Base-by-base conservation (phyloP, 2,113 vertebrate species). In the Myotis brandtii region DNA sequence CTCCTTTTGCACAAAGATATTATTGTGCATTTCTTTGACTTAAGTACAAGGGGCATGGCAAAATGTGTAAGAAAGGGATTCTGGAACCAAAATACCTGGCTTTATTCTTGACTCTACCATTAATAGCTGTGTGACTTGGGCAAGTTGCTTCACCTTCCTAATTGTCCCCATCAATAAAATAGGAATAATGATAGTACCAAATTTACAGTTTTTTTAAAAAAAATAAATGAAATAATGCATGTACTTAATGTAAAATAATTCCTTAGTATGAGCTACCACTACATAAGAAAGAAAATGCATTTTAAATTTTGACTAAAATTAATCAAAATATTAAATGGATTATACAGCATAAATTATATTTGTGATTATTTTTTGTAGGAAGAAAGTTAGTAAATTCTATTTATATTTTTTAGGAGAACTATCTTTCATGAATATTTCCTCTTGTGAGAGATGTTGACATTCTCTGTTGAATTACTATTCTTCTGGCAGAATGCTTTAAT, bases 391-490 rank as follows among this genome's bases (percentile, higher is more conserved):
- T 91, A 79, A 97, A 95, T 96, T 93, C 34, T 88, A 72, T 52
- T 95, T 96, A 32, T 43, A 48, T 96, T 96, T 27, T 93, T 20
- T 52, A 25, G 9, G 40, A 83, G 62, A 83, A 37, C 54, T 95
- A 88, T 86, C 27, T 90, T 96, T 77, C 34, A 66, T 72, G 59
- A 87, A 66, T 90, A 84, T 48, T 14, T 62, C 40, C 0, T 27
- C 70, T 84, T 83, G 56, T 86, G 72, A 88, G 43, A 86, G 54
- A 69, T 91, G 92, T 62, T 96, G 50, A 80, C 48, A 88, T 84
- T 87, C 52, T 40, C 96, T 95, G 59, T 97, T 89, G 94, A 97
- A 97, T 95, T 96, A 96, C 46, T 82, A 13, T n/a, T 75, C 59
- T 90, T 5, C 66, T 90, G 7, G 13, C 40, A 90, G 46, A 94